phyloP scores from a whole-genome alignment of 2,888 invertebrate species.

The Machimus rusticus region DNA sequence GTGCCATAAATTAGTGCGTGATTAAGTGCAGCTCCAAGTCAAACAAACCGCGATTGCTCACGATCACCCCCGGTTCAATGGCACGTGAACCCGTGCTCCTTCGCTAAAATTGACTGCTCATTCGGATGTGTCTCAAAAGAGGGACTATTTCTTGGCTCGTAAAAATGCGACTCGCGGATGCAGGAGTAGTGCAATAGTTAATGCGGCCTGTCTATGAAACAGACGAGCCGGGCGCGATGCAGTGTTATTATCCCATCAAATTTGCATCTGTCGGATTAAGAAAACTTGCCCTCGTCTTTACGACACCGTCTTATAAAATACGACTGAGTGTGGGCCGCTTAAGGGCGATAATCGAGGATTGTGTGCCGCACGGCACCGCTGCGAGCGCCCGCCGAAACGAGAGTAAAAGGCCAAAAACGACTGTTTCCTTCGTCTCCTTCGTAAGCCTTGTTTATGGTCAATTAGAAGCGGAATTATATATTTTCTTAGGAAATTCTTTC shows the following conservation, averaged over 20 bases:
- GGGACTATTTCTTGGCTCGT: background rate
- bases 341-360: conserved; percentile 28
- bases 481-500: conserved; percentile 29
- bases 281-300: conserved; percentile 34
- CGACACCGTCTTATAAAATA: conserved; percentile 14
- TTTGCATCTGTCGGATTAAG: conserved; percentile 45
- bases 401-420: background rate
- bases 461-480: conserved; percentile 38
- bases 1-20: background rate
- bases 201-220: background rate
- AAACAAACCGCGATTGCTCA: background rate
- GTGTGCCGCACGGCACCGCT: background rate
- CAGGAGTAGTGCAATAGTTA: background rate
- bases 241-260: conserved; percentile 44
- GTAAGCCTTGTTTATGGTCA: conserved; percentile 48
- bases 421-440: background rate
- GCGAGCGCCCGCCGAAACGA: background rate
- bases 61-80: background rate
- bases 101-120: background rate
- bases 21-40: background rate
- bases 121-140: background rate
- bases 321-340: conserved; percentile 12
- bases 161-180: background rate
- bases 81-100: background rate
- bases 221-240: background rate